Evolutionary conservation across 1,140 invertebrate genomes (phyloP), one percentile per base, ranked within the genome.

Genomic region (Hetaerina americana): DNA sequence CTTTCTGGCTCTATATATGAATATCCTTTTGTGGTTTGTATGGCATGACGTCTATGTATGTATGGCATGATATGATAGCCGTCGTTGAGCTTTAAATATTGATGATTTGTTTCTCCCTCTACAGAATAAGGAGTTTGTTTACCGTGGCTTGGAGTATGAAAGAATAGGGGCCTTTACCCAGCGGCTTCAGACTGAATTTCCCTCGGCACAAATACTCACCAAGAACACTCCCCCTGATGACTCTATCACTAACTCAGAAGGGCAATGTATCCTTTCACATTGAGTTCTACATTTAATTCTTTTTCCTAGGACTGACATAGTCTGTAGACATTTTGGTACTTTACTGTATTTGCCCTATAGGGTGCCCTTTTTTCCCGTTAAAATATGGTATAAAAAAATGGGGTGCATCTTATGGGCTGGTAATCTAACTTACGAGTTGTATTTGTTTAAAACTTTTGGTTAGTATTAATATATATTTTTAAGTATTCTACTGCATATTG

Each of bases 41-140:
- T 28, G 26, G 28, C 28, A 66, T 5, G 24, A 18, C 25, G 8
- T 24, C 27, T 40, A n/a, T n/a, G n/a, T n/a, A n/a, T n/a, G n/a
- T n/a, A n/a, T n/a, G n/a, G n/a, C n/a, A n/a, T n/a, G n/a, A n/a
- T n/a, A n/a, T n/a, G n/a, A n/a, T n/a, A n/a, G n/a, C n/a, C n/a
- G n/a, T n/a, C n/a, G n/a, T n/a, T n/a, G n/a, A n/a, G n/a, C 12
- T 57, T 57, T 57, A 57, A 57, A 57, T 57, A 12, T 57, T 57
- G 49, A 22, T 12, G 49, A 57, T 12, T 12, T 57, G 2, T 70
- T 73, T 70, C 71, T 74, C 74, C 75, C 71, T 77, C 84, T 87
- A 22, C 81, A 97, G 92, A 97, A 97, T 77, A 96, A 95, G 79
- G 88, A 96, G 74, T 98, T 98, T 81, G 90, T 99, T 26, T 98